Evolutionary conservation across 2,797 vertebrate species (phyloP).

Genomic region (Serranus cabrilla): DNA sequence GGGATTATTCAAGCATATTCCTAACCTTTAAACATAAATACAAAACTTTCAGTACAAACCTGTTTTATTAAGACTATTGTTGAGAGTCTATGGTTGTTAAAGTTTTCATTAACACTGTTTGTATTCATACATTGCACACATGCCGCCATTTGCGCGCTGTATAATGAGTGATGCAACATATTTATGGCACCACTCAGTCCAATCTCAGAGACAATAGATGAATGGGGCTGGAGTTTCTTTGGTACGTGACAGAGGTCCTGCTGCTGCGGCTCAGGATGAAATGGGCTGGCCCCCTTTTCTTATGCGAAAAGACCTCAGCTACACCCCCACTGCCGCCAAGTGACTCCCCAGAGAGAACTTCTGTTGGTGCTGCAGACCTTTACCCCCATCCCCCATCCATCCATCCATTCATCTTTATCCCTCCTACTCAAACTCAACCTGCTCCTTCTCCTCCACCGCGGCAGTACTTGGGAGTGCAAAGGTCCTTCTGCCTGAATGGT

Average conservation of each 20-base stretch:
- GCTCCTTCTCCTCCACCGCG: conserved; percentile 73
- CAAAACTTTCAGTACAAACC: too few species aligned
- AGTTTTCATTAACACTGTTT: conserved; percentile 32
- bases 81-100: background rate
- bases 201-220: conserved; percentile 81
- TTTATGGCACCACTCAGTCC: conserved; percentile 82
- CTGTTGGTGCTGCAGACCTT: conserved; percentile 83
- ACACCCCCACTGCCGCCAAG: conserved; percentile 75
- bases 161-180: conserved; percentile 70
- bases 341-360: conserved; percentile 86
- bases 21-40: too few species aligned
- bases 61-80: too few species aligned
- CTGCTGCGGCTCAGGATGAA: conserved; percentile 83
- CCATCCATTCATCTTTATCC: conserved; percentile 77
- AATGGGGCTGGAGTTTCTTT: conserved; percentile 80
- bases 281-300: conserved; percentile 84
- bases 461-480: conserved; percentile 70
- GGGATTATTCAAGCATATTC: too few species aligned
- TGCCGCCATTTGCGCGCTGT: conserved; percentile 55
- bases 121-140: conserved; percentile 55
- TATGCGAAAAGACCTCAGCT: conserved; percentile 77
- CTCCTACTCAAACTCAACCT: conserved; percentile 72
- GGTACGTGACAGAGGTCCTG: conserved; percentile 83
- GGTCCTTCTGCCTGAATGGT: conserved; percentile 73
- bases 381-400: conserved; percentile 67